Evolutionary conservation across 2,797 vertebrate genomes (phyloP).

Genomic region (Hyperoplus lanceolatus): DNA sequence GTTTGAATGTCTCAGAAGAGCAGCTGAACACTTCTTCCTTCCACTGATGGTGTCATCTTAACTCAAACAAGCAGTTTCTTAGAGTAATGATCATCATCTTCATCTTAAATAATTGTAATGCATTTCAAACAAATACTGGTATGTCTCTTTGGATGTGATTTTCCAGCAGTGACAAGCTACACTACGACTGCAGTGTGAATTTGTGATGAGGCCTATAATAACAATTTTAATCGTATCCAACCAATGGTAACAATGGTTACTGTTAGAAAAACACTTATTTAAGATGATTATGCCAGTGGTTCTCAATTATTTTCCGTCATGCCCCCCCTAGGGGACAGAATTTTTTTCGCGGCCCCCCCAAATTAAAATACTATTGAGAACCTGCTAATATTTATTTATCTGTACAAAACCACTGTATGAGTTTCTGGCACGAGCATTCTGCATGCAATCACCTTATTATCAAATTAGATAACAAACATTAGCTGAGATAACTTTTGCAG

Average conservation of each 20-base stretch:
- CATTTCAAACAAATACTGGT: conserved; percentile 12
- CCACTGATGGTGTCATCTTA: conserved; percentile 40
- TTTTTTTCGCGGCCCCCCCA: no score
- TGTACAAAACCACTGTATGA: no score
- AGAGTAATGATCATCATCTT: conserved; percentile 30
- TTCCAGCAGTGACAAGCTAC: conserved; percentile 24
- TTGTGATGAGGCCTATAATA: conserved; percentile 31
- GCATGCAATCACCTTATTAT: no score
- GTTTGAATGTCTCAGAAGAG: conserved; percentile 46
- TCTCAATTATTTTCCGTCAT: no score
- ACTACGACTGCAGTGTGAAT: conserved; percentile 65
- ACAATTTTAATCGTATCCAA: conserved; percentile 12
- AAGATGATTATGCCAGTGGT: no score
- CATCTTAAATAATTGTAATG: background rate
- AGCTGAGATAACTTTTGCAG: no score
- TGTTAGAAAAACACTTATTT: background rate
- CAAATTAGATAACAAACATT: no score
- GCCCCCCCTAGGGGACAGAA: no score
- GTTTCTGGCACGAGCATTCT: no score
- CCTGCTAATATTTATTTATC: no score
- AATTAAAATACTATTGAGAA: no score
- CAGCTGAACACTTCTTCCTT: conserved; percentile 32
- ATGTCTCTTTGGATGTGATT: conserved; percentile 19
- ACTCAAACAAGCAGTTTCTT: conserved; percentile 24
- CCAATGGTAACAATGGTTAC: background rate